A percentile compares a stretch with the other conserved stretches of the same genome.
Evolutionary conservation across 2,797 vertebrate genomes (phyloP).

Genomic region (Kryptopterus vitreolus): DNA sequence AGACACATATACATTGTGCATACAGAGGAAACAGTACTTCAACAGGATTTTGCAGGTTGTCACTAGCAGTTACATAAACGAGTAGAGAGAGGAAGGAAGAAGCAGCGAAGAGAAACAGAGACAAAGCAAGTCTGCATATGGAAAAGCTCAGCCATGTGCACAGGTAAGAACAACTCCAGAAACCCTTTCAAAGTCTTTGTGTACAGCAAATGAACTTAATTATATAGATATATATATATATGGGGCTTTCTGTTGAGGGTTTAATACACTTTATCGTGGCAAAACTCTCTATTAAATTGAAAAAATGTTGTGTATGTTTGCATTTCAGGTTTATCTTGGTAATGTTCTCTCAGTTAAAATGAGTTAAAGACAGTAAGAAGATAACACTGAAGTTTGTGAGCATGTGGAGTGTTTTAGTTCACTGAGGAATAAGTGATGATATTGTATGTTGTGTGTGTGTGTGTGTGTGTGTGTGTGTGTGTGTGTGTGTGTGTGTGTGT

Average conservation of each 20-base stretch:
- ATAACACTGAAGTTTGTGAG: slow-evolving; percentile 25
- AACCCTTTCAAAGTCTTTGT: slow-evolving; percentile 30
- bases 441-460: slow-evolving; percentile 28
- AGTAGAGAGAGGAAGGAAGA: slow-evolving; percentile 44
- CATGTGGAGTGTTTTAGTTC: slow-evolving; percentile 31
- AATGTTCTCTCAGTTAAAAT: slow-evolving; percentile 3
- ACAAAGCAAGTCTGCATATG: slow-evolving; percentile 71
- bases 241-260: too few relatives aligned
- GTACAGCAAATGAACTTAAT: not conserved
- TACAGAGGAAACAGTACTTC: slow-evolving; percentile 49
- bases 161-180: slow-evolving; percentile 69
- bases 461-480: not conserved
- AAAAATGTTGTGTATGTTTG: slow-evolving; percentile 2
- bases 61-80: slow-evolving; percentile 45
- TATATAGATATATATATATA: not conserved
- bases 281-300: not conserved
- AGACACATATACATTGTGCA: slow-evolving; percentile 28
- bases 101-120: slow-evolving; percentile 68
- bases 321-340: not conserved
- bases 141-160: slow-evolving; percentile 73
- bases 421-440: slow-evolving; percentile 2
- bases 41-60: slow-evolving; percentile 58
- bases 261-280: not conserved
- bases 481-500: slow-evolving; percentile 7
- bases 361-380: not conserved